These are phyloP conservation scores for Halesus radiatus DNA, from an alignment of 1,140 invertebrate species.

Conservation along the genomic window DNA sequence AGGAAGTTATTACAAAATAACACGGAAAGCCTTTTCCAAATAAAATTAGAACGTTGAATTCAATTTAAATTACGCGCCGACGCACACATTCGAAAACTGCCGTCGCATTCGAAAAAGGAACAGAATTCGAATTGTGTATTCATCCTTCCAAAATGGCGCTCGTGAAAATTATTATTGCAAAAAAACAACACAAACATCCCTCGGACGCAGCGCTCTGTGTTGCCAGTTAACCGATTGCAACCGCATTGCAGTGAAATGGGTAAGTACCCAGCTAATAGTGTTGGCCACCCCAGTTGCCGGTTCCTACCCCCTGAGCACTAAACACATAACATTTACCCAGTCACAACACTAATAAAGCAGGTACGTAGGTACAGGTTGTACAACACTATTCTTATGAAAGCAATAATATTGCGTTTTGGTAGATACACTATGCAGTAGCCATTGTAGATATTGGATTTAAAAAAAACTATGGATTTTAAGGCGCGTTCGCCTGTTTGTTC, in stretches of 20 bases:
- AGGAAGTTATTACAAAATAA: too few species aligned
- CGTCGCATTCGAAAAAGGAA: too few species aligned
- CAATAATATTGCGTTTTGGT: too few species aligned
- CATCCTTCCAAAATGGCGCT: neutral
- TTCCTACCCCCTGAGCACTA: neutral
- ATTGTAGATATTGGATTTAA: too few species aligned
- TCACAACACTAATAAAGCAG: neutral
- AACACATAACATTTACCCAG: neutral
- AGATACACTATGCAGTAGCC: too few species aligned
- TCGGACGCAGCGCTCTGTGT: neutral
- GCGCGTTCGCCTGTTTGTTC: too few species aligned
- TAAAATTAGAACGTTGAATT: too few species aligned
- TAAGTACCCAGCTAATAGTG: conserved; percentile 14
- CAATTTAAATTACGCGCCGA: too few species aligned
- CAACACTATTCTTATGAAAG: too few species aligned
- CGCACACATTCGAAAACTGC: too few species aligned
- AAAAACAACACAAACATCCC: conserved; percentile 1
- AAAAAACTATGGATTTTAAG: too few species aligned
- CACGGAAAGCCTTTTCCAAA: too few species aligned
- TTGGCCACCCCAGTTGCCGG: neutral
- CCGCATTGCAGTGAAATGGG: conserved; percentile 29
- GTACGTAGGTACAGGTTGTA: neutral
- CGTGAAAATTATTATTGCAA: neutral
- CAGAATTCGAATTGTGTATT: neutral
- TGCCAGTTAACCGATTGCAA: conserved; percentile 21